Evolutionary conservation across 2,113 vertebrate genomes (phyloP).

Genomic region (Piaya cayana): DNA sequence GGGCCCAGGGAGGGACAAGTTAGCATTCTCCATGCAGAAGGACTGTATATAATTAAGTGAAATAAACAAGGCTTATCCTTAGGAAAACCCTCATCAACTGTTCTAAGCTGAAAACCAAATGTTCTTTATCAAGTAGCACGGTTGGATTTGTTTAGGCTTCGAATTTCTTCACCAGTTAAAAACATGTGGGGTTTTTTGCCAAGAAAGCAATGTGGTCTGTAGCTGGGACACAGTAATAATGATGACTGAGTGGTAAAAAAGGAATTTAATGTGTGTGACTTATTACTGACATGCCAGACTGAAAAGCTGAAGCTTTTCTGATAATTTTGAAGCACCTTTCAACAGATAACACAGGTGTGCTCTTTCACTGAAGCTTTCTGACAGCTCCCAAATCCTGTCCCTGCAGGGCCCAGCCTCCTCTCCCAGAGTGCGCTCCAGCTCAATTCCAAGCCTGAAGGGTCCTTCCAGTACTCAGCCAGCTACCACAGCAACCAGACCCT

Average conservation of each 20-base stretch:
- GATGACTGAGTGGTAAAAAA: not conserved
- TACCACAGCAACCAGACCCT: slow-evolving; percentile 99
- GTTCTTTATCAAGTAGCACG: not conserved
- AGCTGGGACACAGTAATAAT: not conserved
- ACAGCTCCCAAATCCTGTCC: slow-evolving; percentile 84
- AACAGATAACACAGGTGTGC: slow-evolving; percentile 78
- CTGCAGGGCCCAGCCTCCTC: slow-evolving; percentile 92
- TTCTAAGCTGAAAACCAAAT: not conserved
- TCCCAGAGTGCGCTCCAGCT: slow-evolving; percentile 98
- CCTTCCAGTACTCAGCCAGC: slow-evolving; percentile 97
- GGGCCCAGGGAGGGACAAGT: not conserved
- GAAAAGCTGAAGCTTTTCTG: slow-evolving; percentile 46
- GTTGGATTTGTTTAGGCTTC: not conserved
- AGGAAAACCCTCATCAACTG: not conserved
- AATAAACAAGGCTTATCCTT: slow-evolving; percentile 33
- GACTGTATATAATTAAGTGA: slow-evolving; percentile 22
- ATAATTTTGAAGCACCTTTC: slow-evolving; percentile 66
- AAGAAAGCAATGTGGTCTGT: not conserved
- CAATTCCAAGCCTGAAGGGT: slow-evolving; percentile 96
- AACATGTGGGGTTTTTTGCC: not conserved
- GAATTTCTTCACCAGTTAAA: not conserved
- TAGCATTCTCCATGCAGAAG: not conserved
- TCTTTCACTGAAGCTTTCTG: slow-evolving; percentile 81
- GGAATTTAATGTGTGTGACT: not conserved
- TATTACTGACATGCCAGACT: slow-evolving; percentile 50